phyloP scores from a whole-genome alignment of 2,797 vertebrate genomes.

The Sebastes trivittatus region DNA sequence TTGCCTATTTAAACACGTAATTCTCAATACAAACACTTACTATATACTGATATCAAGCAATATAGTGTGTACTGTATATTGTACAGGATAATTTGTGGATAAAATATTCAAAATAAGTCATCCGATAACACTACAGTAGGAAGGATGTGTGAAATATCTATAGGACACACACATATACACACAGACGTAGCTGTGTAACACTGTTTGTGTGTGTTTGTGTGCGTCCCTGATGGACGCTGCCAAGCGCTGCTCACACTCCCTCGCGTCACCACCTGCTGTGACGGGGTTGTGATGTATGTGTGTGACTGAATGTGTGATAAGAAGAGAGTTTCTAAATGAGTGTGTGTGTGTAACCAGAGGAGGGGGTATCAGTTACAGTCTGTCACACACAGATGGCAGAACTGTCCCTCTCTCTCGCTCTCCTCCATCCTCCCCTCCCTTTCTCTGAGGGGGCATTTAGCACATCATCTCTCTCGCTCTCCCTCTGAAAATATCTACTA shows the following conservation, averaged over 20 bases:
- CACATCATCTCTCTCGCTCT: slow-evolving; percentile 35
- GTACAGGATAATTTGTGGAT: neutral
- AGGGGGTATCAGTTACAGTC: slow-evolving; percentile 73
- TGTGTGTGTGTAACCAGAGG: slow-evolving; percentile 44
- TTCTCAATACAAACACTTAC: neutral
- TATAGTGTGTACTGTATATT: neutral
- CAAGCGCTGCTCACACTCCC: slow-evolving; percentile 50
- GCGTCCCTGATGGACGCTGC: slow-evolving; percentile 36
- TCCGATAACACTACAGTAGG: neutral
- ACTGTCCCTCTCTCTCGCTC: slow-evolving; percentile 11
- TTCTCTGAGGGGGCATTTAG: slow-evolving; percentile 25
- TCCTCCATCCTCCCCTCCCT: neutral
- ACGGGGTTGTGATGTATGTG: slow-evolving; percentile 21
- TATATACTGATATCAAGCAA: neutral
- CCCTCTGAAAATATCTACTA: slow-evolving; percentile 10
- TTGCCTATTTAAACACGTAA: neutral
- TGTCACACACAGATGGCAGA: slow-evolving; percentile 80
- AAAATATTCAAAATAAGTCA: neutral
- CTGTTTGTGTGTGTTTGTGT: neutral
- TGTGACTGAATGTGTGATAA: slow-evolving; percentile 20
- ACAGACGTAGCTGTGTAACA: neutral
- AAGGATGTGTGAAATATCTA: slow-evolving; percentile 21
- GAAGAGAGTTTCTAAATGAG: slow-evolving; percentile 7
- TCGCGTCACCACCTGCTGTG: slow-evolving; percentile 64
- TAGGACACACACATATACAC: neutral